Percentiles rank a stretch among this genome's conserved stretches.
These are phyloP conservation scores for Brevipalpus yothersi DNA, from an alignment of 1,140 invertebrate species.

Conservation along the genomic window DNA sequence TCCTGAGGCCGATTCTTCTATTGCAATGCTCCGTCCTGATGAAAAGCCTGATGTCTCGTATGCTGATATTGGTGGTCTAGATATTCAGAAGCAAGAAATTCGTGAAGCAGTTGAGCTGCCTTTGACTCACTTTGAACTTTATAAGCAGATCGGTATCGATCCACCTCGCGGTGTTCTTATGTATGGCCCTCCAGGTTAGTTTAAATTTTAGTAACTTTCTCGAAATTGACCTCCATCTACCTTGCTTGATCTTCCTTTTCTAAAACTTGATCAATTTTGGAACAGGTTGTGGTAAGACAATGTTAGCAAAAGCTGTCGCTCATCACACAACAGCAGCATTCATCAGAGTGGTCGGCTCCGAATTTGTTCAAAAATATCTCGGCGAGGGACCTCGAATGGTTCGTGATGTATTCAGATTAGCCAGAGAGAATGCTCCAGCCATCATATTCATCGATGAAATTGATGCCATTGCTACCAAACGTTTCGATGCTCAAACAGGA, in stretches of 20 bases:
- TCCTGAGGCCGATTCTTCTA: conserved; percentile 89
- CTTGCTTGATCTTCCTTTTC: background rate
- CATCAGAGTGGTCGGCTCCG: conserved; percentile 92
- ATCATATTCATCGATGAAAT: conserved; percentile 99
- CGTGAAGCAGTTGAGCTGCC: conserved; percentile 94
- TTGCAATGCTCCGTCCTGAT: conserved; percentile 87
- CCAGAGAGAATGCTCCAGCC: conserved; percentile 95
- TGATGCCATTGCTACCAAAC: conserved; percentile 92
- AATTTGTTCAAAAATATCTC: conserved; percentile 98
- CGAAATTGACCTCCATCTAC: background rate
- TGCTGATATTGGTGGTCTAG: conserved; percentile 94
- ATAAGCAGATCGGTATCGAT: conserved; percentile 90
- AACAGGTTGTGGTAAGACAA: conserved; percentile 75
- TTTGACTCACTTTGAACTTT: conserved; percentile 93
- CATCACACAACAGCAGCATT: conserved; percentile 90
- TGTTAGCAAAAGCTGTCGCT: conserved; percentile 96
- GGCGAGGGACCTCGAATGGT: conserved; percentile 99
- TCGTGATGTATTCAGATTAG: conserved; percentile 88
- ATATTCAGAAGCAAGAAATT: conserved; percentile 99
- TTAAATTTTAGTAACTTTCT: background rate
- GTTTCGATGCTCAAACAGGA: conserved; percentile 96
- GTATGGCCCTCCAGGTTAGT: conserved; percentile 67
- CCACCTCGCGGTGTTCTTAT: conserved; percentile 91
- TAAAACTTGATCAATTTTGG: background rate
- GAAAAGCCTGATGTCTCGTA: conserved; percentile 96